Base-by-base conservation (phyloP, 92 coral and sea anemone genomes). In the Blastomussa wellsi region DNA sequence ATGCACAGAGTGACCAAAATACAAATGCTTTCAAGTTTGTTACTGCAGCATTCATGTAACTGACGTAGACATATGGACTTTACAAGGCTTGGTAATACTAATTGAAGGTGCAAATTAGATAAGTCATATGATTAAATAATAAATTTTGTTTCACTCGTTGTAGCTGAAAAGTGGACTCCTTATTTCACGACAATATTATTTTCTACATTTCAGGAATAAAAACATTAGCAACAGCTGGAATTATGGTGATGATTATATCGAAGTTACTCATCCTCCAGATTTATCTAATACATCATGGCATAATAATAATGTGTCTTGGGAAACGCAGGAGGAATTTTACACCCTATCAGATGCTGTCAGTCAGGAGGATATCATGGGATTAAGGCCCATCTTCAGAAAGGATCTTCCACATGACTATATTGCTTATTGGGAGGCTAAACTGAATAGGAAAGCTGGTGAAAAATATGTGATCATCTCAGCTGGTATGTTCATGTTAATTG, bases 341-440 rank as follows among this genome's bases (percentile, higher is more conserved):
- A 94, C 93, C 44, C 75, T 94, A 72, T 84, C 93, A 8, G 98
- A 94, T 68, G 76, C 93, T 0, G 82, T 94, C 48, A 91, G 90
- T 44, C 72, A 82, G 16, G 86, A 92, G 20, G 92, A 92, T 51
- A 92, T 94, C 37, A 66, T 94, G 39, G 95, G 95, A 15, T 79
- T 94, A 31, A 87, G 92, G 68, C 98, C 98, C 14, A 83, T 94
- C 20, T 94, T 86, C 69, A 85, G 98, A 48, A 94, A 94, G 67
- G 98, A 94, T 78, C 89, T 94, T 69, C 98, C 98, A 10, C 15
- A 72, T 48, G 78, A 81, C 57, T 94, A 92, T 32, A 86, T 94
- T 64, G 98, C 98, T 0, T 94, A 94, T 81, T 94, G 98, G 98
- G 98, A 94, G 57, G 88, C 93, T 5, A 94, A 92, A 73, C 32